Conservation (phyloP, 2,888 invertebrate species). For the Trisateles emortualis region DNA sequence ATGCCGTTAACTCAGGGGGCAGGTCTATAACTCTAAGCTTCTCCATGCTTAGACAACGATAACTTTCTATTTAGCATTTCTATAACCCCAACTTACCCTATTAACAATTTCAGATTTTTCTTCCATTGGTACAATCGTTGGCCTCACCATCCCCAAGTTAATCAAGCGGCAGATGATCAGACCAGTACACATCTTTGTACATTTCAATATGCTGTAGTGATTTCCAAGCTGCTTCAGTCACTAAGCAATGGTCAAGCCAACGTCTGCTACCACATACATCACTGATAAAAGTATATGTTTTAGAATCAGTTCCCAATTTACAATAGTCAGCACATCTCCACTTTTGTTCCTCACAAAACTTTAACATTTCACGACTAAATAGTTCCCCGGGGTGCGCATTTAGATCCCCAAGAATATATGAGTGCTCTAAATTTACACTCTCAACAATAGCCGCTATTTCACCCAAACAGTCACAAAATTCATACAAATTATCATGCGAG, state of each 20-base stretch:
- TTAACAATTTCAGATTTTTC: too few species aligned
- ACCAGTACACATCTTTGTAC: neutral
- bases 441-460: neutral
- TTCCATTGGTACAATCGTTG: neutral
- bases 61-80: neutral
- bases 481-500: neutral
- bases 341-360: slow-evolving; percentile 11
- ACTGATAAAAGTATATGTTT: slow-evolving; percentile 12
- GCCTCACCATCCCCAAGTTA: slow-evolving; percentile 4
- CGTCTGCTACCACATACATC: slow-evolving; percentile 9
- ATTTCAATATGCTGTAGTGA: slow-evolving; percentile 1
- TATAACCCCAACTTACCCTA: neutral
- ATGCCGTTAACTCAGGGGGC: neutral
- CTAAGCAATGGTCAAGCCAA: slow-evolving; percentile 14
- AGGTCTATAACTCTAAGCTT: neutral
- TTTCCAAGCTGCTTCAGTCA: slow-evolving; percentile 7
- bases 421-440: neutral
- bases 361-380: slow-evolving; percentile 9
- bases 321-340: slow-evolving; percentile 7
- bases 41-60: neutral
- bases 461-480: neutral
- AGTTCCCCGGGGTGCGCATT: slow-evolving; percentile 2
- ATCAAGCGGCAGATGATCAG: slow-evolving; percentile 8
- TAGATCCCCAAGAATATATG: neutral
- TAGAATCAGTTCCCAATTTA: slow-evolving; percentile 1